Evolutionary conservation across 2,888 invertebrate species (phyloP).

Genomic region (Dendrolimus houi): DNA sequence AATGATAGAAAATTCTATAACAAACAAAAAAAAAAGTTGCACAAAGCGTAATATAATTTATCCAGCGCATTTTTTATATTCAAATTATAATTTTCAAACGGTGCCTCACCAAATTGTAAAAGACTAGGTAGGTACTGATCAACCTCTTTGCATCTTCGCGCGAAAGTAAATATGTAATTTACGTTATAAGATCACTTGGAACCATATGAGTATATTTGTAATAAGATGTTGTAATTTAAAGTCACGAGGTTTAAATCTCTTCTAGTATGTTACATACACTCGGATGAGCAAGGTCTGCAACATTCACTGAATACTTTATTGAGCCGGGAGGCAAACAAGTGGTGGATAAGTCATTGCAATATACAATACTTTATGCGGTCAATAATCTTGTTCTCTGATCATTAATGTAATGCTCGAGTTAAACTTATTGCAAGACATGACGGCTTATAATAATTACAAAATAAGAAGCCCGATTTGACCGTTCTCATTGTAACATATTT

Average conservation of each 20-base stretch:
- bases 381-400: neutral
- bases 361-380: neutral
- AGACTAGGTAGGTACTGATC: no score
- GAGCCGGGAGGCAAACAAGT: neutral
- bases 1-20: no score
- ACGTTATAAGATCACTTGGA: no score
- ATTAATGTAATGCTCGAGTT: neutral
- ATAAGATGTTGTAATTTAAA: constrained; percentile 6
- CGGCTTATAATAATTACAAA: neutral
- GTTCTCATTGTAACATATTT: no score
- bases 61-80: no score
- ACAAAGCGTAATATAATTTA: no score
- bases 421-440: neutral
- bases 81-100: no score
- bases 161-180: no score
- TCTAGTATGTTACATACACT: neutral
- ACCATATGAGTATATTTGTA: constrained; percentile 9
- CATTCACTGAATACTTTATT: constrained; percentile 14
- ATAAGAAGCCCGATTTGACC: no score
- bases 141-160: no score
- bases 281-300: constrained; percentile 18
- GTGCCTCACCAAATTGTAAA: no score
- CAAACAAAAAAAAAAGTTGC: no score
- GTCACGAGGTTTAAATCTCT: neutral
- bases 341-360: neutral